Evolutionary conservation across 2,113 vertebrate species (phyloP).

Genomic region (Chamaetylas fuelleborni): DNA sequence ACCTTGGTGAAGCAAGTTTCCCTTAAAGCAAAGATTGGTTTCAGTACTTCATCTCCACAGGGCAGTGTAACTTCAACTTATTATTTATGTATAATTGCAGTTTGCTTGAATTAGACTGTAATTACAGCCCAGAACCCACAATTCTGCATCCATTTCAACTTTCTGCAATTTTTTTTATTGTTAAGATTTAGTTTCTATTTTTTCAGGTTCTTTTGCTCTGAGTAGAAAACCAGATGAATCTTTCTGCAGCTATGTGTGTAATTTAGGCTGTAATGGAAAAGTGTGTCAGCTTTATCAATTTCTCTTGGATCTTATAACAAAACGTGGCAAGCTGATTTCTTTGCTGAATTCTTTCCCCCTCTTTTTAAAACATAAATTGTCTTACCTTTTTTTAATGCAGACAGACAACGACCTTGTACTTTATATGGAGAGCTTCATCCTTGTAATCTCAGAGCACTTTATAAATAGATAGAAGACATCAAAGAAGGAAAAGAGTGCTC

Average conservation of each 20-base stretch:
- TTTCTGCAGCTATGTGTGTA: neutral
- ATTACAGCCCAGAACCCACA: constrained; percentile 31
- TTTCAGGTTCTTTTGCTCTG: neutral
- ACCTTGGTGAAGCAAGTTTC: neutral
- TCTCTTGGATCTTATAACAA: neutral
- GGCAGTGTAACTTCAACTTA: neutral
- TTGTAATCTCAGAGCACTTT: constrained; percentile 12
- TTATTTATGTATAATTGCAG: constrained; percentile 30
- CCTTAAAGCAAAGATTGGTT: neutral
- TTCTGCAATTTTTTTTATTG: neutral
- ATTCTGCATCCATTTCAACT: neutral
- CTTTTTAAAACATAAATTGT: constrained; percentile 10
- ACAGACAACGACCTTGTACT: constrained; percentile 1
- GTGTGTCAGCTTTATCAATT: neutral
- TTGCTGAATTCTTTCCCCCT: neutral
- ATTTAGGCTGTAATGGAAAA: neutral
- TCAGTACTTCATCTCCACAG: neutral
- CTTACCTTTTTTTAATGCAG: neutral
- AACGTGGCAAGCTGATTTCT: neutral
- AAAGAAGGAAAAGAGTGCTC: constrained; percentile 30
- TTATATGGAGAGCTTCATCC: constrained; percentile 7
- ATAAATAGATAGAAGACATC: constrained; percentile 40
- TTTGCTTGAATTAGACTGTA: constrained; percentile 26
- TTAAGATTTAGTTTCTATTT: neutral
- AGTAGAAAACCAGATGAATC: neutral